phyloP scores from a whole-genome alignment of 2,113 vertebrate genomes.

The Muntiacus reevesi region DNA sequence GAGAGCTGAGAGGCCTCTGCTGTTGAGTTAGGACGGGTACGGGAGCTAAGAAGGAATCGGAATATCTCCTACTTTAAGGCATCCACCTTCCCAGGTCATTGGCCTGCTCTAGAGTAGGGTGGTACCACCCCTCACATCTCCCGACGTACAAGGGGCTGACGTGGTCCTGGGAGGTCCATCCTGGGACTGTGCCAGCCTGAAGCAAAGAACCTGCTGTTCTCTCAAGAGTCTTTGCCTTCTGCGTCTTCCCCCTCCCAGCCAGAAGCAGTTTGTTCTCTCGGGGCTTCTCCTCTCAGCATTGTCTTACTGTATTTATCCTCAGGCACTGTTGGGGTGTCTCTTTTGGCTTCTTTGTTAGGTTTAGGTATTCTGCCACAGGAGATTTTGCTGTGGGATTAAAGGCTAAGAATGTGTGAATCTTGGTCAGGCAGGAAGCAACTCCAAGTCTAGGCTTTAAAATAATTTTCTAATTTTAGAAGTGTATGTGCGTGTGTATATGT shows the following conservation, averaged over 20 bases:
- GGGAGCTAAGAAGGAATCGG: neutral
- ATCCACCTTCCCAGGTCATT: neutral
- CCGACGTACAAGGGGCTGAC: neutral
- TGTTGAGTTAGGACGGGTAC: neutral
- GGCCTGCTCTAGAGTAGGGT: neutral
- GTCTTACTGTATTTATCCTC: neutral
- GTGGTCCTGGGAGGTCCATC: neutral
- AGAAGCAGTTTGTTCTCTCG: neutral
- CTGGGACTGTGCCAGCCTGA: neutral
- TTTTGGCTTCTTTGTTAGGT: neutral
- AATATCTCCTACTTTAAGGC: neutral
- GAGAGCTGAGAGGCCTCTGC: neutral
- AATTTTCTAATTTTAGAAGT: neutral
- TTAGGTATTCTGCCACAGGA: neutral
- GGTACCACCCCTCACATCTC: neutral
- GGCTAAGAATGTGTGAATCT: neutral
- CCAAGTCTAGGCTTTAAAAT: neutral
- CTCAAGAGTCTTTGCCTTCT: too few species aligned
- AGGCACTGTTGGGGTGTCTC: neutral
- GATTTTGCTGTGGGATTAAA: neutral
- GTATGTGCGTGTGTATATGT: rapidly evolving
- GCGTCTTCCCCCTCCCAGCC: rapidly evolving
- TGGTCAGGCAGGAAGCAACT: neutral
- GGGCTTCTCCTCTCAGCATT: rapidly evolving
- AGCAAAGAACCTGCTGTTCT: neutral